Percentiles rank a stretch among this genome's conserved stretches.
Conservation (phyloP, 2,888 invertebrate genomes). For the Eudiplozoon nipponicum region DNA sequence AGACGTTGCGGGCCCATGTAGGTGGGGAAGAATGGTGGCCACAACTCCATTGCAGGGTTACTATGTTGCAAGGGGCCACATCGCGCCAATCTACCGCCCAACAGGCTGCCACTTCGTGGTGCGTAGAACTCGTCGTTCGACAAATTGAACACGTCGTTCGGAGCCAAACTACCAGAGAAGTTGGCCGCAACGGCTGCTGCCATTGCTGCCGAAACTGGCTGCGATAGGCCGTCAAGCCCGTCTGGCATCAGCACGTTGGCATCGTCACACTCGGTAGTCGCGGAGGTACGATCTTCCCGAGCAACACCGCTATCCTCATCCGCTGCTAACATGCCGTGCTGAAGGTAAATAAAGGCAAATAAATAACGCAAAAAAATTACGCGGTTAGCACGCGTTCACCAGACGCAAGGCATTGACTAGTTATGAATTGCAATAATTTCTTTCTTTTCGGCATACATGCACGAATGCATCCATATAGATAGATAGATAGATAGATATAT, state of each 20-base stretch:
- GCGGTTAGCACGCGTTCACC: no score
- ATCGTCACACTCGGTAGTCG: no score
- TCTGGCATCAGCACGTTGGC: neutral
- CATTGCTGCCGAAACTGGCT: slow-evolving; percentile 30
- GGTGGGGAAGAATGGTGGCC: slow-evolving; percentile 72
- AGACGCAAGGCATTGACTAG: no score
- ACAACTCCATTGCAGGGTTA: slow-evolving; percentile 69
- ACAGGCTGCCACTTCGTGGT: slow-evolving; percentile 13
- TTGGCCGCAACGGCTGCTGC: neutral
- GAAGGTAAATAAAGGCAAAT: no score
- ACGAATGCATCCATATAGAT: no score
- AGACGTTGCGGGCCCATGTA: slow-evolving; percentile 52
- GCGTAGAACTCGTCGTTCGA: slow-evolving; percentile 79
- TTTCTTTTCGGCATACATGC: no score
- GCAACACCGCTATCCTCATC: neutral
- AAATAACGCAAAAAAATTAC: no score
- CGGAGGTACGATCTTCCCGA: neutral
- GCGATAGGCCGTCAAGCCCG: slow-evolving; percentile 6
- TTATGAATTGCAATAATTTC: no score
- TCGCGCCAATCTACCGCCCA: neutral
- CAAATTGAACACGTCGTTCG: slow-evolving; percentile 71
- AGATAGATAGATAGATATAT: no score
- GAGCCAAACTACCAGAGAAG: neutral
- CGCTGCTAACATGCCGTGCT: neutral
- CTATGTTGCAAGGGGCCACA: slow-evolving; percentile 45